Conservation (phyloP, 2,888 invertebrate genomes). For the Pachliopta kotzebuea region DNA sequence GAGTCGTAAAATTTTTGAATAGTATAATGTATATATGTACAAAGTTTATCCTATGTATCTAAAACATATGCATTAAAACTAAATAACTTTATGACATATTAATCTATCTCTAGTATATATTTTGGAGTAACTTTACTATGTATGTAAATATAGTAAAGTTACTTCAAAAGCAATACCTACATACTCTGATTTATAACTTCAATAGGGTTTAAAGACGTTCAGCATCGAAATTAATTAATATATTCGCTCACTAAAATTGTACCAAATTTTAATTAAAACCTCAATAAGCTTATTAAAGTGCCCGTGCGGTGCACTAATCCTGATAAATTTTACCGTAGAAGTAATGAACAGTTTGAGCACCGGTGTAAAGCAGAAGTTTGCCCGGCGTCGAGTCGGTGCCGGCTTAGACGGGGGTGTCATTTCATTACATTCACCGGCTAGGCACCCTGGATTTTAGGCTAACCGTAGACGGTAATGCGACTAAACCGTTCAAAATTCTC, state of each 20-base stretch:
- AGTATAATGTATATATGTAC: too few relatives aligned
- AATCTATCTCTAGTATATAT: too few relatives aligned
- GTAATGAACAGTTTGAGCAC: constrained; percentile 41
- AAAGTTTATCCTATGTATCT: too few relatives aligned
- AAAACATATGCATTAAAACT: too few relatives aligned
- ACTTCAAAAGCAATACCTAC: too few relatives aligned
- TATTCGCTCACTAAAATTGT: constrained; percentile 14
- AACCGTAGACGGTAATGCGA: constrained; percentile 28
- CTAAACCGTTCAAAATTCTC: constrained; percentile 21
- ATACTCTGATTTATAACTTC: constrained; percentile 3
- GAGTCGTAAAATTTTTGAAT: too few relatives aligned
- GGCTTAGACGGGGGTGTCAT: constrained; percentile 47
- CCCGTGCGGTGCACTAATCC: constrained; percentile 29
- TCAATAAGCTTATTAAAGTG: constrained; percentile 28
- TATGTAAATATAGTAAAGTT: too few relatives aligned
- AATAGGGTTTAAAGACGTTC: constrained; percentile 12
- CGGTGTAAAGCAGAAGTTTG: constrained; percentile 42
- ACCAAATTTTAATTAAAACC: constrained; percentile 29
- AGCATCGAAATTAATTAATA: constrained; percentile 16
- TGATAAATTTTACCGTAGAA: constrained; percentile 25
- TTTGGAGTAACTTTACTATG: too few relatives aligned
- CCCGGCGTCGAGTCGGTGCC: constrained; percentile 42
- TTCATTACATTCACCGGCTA: constrained; percentile 40
- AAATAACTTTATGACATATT: too few relatives aligned
- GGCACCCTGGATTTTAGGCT: constrained; percentile 40